Conservation (phyloP, 23 tunicate species). For the Phallusia fumigata region DNA sequence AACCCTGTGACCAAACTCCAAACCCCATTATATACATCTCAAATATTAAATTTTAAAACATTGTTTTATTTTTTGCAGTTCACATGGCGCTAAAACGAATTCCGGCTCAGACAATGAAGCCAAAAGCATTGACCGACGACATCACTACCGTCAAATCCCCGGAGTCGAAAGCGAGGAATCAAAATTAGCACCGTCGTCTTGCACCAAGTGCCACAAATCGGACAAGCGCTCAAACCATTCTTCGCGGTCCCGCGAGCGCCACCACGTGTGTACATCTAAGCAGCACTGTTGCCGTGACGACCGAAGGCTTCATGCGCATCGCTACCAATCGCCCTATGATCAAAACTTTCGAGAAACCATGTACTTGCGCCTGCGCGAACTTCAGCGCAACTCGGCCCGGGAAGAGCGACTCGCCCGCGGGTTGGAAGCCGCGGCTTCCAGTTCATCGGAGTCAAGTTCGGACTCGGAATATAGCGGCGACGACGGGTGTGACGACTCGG, state of each 20-base stretch:
- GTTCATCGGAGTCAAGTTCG: conserved; percentile 7
- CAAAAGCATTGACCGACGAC: neutral
- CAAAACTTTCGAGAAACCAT: conserved; percentile 62
- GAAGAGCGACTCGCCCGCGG: conserved; percentile 20
- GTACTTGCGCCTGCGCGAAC: conserved; percentile 53
- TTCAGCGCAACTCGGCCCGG: conserved; percentile 33
- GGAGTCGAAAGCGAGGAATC: conserved; percentile 18
- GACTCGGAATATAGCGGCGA: conserved; percentile 48
- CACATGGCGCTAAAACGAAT: neutral
- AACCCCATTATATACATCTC: no score
- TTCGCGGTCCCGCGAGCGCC: conserved; percentile 16
- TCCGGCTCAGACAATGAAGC: neutral
- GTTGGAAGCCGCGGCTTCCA: conserved; percentile 32
- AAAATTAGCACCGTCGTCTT: conserved; percentile 6
- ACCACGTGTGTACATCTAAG: neutral
- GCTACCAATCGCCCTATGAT: conserved; percentile 57
- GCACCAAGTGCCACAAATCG: neutral
- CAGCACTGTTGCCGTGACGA: conserved; percentile 21
- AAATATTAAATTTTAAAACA: no score
- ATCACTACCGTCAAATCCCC: conserved; percentile 35
- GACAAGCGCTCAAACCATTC: conserved; percentile 10
- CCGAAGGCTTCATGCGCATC: neutral
- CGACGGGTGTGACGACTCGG: conserved; percentile 5
- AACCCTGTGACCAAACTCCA: no score
- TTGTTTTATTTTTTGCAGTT: no score